phyloP scores from a whole-genome alignment of 2,888 invertebrate genomes.

The Argyresthia albistria region DNA sequence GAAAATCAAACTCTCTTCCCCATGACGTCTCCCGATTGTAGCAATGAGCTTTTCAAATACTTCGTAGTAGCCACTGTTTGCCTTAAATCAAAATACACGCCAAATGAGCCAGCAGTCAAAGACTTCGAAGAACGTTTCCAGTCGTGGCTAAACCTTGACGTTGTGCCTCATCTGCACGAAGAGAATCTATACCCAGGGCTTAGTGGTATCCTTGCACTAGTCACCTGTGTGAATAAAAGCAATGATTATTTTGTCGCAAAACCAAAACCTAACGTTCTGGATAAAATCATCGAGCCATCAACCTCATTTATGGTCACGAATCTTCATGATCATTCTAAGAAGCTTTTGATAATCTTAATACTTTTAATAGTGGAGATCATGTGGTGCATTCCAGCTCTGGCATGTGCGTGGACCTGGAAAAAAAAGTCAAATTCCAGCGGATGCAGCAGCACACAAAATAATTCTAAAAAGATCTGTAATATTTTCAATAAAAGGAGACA shows the following conservation, averaged over 20 bases:
- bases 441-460: too few relatives aligned
- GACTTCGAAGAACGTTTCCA: constrained; percentile 67
- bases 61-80: constrained; percentile 70
- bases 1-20: constrained; percentile 37
- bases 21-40: constrained; percentile 27
- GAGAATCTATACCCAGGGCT: constrained; percentile 74
- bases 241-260: too few relatives aligned
- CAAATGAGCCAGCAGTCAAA: constrained; percentile 24
- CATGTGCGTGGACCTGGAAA: constrained; percentile 9
- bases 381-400: constrained; percentile 37
- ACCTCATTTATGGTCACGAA: neutral
- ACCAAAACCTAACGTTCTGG: too few relatives aligned
- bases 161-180: constrained; percentile 70
- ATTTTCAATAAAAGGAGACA: too few relatives aligned
- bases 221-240: constrained; percentile 16
- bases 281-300: too few relatives aligned
- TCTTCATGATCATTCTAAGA: neutral
- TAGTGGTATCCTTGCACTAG: constrained; percentile 51
- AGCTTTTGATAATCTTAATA: constrained; percentile 25
- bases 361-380: constrained; percentile 40
- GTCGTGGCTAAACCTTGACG: constrained; percentile 62
- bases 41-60: constrained; percentile 65
- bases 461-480: too few relatives aligned
- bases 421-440: too few relatives aligned
- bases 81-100: too few relatives aligned